phyloP scores from a whole-genome alignment of 2,797 vertebrate species.

The Eulemur rubriventer region DNA sequence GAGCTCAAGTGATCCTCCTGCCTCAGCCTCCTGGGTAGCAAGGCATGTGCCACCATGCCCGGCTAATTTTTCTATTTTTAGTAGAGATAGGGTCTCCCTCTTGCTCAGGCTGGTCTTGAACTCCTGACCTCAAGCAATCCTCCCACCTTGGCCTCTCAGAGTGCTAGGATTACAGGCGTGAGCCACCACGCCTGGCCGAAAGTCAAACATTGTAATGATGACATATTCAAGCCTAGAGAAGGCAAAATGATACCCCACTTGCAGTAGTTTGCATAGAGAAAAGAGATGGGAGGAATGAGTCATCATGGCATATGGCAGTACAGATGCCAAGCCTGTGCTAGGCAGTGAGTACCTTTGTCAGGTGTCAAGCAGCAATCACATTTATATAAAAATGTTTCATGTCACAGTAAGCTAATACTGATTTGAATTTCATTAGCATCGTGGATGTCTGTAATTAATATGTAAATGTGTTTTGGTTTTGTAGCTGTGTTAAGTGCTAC shows the following conservation, averaged over 20 bases:
- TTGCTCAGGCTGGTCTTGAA: too few species aligned
- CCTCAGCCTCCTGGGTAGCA: too few species aligned
- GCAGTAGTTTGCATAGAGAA: background rate
- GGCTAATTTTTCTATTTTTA: too few species aligned
- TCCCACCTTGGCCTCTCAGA: too few species aligned
- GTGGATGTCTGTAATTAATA: background rate
- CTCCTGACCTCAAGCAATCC: too few species aligned
- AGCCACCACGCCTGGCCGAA: too few species aligned
- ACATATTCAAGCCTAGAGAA: background rate
- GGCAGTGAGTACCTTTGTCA: background rate
- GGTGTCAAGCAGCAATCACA: background rate
- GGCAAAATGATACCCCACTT: background rate
- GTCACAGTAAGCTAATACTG: background rate
- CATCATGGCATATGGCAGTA: rapidly evolving
- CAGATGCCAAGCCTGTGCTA: background rate
- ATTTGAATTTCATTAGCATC: background rate
- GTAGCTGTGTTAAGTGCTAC: background rate
- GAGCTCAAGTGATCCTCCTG: too few species aligned
- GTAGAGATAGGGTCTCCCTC: too few species aligned
- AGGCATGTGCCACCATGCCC: rapidly evolving
- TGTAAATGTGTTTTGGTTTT: background rate
- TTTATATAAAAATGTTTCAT: background rate
- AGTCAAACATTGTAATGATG: background rate
- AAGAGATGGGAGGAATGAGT: too few species aligned
- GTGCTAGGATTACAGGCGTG: too few species aligned